Conservation (phyloP, 2,113 vertebrate species). For the Lycocorax pyrrhopterus region DNA sequence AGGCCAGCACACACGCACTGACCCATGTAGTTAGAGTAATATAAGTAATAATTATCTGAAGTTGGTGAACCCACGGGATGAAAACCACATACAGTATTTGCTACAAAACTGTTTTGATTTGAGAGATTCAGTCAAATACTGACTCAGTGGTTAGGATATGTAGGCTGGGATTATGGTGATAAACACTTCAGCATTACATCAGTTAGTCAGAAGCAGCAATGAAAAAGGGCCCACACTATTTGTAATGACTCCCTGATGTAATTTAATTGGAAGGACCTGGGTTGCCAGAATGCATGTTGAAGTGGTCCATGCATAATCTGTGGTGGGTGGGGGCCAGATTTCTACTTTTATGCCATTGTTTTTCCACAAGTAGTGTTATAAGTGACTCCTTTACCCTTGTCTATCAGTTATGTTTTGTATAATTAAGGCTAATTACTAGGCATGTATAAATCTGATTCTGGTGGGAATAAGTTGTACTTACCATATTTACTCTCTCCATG, state of each 20-base stretch:
- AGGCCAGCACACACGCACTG: neutral
- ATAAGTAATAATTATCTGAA: neutral
- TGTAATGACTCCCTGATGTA: constrained; percentile 8
- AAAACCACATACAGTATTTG: neutral
- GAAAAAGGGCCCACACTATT: constrained; percentile 11
- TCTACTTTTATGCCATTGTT: neutral
- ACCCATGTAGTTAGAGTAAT: neutral
- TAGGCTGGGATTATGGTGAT: constrained; percentile 37
- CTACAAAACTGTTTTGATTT: neutral
- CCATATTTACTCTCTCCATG: constrained; percentile 12
- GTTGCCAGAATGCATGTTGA: neutral
- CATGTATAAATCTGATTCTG: constrained; percentile 23
- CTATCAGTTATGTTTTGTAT: constrained; percentile 2
- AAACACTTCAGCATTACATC: constrained; percentile 5
- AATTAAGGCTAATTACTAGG: constrained; percentile 31
- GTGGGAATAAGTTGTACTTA: constrained; percentile 27
- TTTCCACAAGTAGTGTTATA: neutral
- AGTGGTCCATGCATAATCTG: neutral
- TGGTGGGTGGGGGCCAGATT: neutral
- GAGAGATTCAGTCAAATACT: constrained; percentile 22
- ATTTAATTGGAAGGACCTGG: constrained; percentile 4
- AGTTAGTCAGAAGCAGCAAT: constrained; percentile 37
- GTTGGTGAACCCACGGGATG: neutral
- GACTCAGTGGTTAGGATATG: constrained; percentile 40
- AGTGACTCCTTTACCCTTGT: neutral